phyloP scores from a whole-genome alignment of 2,797 vertebrate species.

The Botia kubotai region DNA sequence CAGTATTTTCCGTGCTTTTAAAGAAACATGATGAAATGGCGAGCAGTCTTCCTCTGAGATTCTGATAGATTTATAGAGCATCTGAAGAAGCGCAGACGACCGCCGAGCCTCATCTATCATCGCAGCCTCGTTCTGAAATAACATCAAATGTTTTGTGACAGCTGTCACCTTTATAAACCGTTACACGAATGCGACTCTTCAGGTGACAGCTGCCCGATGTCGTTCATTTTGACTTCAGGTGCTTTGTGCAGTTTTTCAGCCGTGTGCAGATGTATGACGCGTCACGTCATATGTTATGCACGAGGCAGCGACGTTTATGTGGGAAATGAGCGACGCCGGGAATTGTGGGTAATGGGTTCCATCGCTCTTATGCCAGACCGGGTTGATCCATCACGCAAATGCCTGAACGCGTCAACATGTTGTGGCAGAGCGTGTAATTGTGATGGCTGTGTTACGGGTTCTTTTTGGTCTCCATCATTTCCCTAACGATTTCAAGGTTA shows the following conservation, averaged over 20 bases:
- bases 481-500: conserved; percentile 36
- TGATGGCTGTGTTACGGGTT: conserved; percentile 23
- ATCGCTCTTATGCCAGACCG: conserved; percentile 28
- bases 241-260: not conserved
- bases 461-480: conserved; percentile 33
- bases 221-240: conserved; percentile 7
- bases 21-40: not conserved
- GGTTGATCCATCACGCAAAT: conserved; percentile 40
- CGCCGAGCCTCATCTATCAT: conserved; percentile 22
- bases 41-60: not conserved
- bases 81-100: not conserved
- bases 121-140: conserved; percentile 20
- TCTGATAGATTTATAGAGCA: not conserved
- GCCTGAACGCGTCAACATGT: not conserved
- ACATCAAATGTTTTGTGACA: conserved; percentile 8
- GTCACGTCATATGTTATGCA: not conserved
- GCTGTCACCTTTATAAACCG: conserved; percentile 23
- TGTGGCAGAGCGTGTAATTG: not conserved
- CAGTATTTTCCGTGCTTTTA: not conserved
- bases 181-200: conserved; percentile 3
- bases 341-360: conserved; percentile 56
- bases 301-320: not conserved
- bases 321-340: conserved; percentile 15
- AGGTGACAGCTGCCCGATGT: conserved; percentile 37
- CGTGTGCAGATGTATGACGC: conserved; percentile 14